These are phyloP conservation scores for Petrocephalus microphthalmus DNA, from an alignment of 2,113 vertebrate species.

Conservation along the genomic window DNA sequence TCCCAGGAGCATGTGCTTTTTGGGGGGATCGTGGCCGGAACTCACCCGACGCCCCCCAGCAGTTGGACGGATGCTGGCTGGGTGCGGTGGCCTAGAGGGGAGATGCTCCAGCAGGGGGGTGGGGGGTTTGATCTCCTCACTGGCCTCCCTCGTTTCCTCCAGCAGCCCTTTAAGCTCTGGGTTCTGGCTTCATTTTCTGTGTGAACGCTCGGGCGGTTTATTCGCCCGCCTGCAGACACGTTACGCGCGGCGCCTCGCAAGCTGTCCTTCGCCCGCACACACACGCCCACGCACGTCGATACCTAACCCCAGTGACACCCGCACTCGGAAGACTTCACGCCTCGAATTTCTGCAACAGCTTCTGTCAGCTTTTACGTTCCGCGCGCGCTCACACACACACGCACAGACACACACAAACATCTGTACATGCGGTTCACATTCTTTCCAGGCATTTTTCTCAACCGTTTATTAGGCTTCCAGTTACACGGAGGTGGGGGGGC, in stretches of 20 bases:
- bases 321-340: not conserved
- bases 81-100: not conserved
- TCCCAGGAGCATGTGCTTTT: not conserved
- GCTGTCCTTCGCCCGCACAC: not conserved
- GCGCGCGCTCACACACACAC: not conserved
- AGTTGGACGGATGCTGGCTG: not conserved
- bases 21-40: not conserved
- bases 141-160: not conserved
- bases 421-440: not conserved
- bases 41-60: not conserved
- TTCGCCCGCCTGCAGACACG: not conserved
- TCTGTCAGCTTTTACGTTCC: not conserved
- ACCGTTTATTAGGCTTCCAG: not conserved
- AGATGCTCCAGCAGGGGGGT: not conserved
- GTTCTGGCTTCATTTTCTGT: slow-evolving; percentile 11
- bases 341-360: not conserved
- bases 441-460: not conserved
- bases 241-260: not conserved
- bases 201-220: not conserved
- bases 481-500: not conserved
- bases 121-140: not conserved
- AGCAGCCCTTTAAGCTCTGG: not conserved
- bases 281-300: not conserved
- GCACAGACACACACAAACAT: not conserved
- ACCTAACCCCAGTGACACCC: slow-evolving; percentile 1